These are phyloP conservation scores for Drosophila peninsularis DNA, from an alignment of 2,888 invertebrate genomes.

Conservation along the genomic window DNA sequence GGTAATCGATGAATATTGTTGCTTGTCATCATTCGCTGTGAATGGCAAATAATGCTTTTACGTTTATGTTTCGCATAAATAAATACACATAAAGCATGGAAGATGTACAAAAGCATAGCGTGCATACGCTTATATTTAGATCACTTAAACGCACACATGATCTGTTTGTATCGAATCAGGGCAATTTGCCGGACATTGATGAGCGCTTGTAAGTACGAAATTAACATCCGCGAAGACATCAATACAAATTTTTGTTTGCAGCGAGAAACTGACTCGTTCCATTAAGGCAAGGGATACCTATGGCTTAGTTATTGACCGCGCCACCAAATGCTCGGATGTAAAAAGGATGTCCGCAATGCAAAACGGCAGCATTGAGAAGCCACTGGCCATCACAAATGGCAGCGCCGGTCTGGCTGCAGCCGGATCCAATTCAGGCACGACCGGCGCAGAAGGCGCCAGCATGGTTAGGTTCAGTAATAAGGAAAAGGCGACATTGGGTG, in stretches of 20 bases:
- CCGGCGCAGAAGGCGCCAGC: constrained; percentile 51
- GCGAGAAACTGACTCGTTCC: constrained; percentile 89
- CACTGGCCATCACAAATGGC: constrained; percentile 80
- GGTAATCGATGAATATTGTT: neutral
- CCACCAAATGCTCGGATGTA: constrained; percentile 84
- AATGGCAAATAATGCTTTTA: constrained; percentile 34
- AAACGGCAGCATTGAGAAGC: constrained; percentile 38
- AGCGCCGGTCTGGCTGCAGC: constrained; percentile 11
- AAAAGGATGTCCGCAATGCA: constrained; percentile 52
- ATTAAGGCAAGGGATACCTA: constrained; percentile 94
- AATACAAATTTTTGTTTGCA: constrained; percentile 79
- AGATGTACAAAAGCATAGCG: constrained; percentile 97
- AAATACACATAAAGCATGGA: constrained; percentile 85
- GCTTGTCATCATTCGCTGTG: constrained; percentile 2
- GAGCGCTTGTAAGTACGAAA: constrained; percentile 89
- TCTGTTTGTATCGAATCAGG: constrained; percentile 97
- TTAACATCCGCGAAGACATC: too few species aligned
- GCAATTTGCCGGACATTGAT: constrained; percentile 92
- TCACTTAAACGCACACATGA: constrained; percentile 99
- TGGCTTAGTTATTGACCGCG: constrained; percentile 92
- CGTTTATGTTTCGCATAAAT: constrained; percentile 19
- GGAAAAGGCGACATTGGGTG: constrained; percentile 16
- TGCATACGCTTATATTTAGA: constrained; percentile 97
- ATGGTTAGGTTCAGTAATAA: constrained; percentile 37
- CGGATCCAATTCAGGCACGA: constrained; percentile 13